Evolutionary conservation across 2,888 invertebrate species (phyloP).

Genomic region (Campaea margaritaria): DNA sequence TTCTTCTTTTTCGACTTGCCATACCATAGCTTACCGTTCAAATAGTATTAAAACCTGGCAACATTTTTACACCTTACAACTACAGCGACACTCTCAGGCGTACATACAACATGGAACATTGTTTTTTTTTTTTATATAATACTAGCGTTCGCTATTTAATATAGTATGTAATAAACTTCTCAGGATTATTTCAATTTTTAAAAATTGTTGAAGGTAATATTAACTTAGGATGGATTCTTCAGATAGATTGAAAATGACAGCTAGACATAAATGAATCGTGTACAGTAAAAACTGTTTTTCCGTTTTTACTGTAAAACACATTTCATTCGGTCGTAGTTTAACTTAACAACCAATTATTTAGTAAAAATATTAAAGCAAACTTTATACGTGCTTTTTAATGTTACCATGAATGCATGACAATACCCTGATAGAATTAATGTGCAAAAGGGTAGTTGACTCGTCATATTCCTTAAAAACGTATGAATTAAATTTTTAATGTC

Average conservation of each 20-base stretch:
- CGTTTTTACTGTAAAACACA: background rate
- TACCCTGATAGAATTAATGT: constrained; percentile 58
- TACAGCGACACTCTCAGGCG: constrained; percentile 58
- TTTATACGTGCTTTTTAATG: constrained; percentile 24
- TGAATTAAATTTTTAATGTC: too few relatives aligned
- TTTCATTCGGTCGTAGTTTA: too few relatives aligned
- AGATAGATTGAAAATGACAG: background rate
- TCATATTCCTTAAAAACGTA: background rate
- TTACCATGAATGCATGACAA: constrained; percentile 60
- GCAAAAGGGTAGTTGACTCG: constrained; percentile 6
- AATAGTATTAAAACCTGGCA: constrained; percentile 59
- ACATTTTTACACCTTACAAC: constrained; percentile 65
- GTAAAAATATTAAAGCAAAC: background rate
- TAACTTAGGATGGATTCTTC: background rate
- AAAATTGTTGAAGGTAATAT: background rate
- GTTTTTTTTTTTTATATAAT: constrained; percentile 4
- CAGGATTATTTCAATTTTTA: constrained; percentile 6
- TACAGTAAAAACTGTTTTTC: background rate
- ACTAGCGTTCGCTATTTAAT: too few relatives aligned
- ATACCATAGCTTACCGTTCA: constrained; percentile 16
- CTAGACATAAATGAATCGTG: background rate
- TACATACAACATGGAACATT: constrained; percentile 66
- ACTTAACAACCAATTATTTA: background rate
- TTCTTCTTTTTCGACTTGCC: constrained; percentile 23
- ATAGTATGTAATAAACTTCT: too few relatives aligned